A percentile compares a stretch with the other conserved stretches of the same genome.
These are phyloP conservation scores for Tenebrosternarchus preto DNA, from an alignment of 2,113 vertebrate genomes.

Conservation along the genomic window DNA sequence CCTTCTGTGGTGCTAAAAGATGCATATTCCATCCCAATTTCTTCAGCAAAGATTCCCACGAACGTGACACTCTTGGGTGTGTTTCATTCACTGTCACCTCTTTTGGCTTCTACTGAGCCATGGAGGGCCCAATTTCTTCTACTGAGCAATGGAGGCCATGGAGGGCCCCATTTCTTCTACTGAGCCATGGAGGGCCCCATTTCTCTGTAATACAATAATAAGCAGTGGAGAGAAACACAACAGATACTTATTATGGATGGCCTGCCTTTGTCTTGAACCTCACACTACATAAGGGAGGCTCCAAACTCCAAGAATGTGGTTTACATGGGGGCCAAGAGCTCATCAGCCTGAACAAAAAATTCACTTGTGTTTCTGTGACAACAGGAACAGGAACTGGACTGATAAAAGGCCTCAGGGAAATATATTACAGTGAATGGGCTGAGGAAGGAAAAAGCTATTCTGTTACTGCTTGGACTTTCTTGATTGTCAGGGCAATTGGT, in stretches of 20 bases:
- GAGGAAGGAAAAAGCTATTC: not conserved
- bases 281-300: constrained; percentile 61
- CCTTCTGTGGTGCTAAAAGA: constrained; percentile 77
- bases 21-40: constrained; percentile 71
- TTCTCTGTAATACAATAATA: constrained; percentile 59
- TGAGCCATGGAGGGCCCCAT: constrained; percentile 72
- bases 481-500: not conserved
- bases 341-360: constrained; percentile 61
- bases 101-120: constrained; percentile 73
- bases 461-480: not conserved
- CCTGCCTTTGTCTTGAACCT: constrained; percentile 46
- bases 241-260: constrained; percentile 42
- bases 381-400: constrained; percentile 40
- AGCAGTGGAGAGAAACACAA: constrained; percentile 43
- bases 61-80: constrained; percentile 74
- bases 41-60: constrained; percentile 72
- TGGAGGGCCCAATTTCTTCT: constrained; percentile 65
- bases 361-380: constrained; percentile 58
- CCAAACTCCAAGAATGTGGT: constrained; percentile 57
- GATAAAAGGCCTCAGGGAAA: constrained; percentile 47
- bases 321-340: constrained; percentile 60
- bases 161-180: constrained; percentile 69
- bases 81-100: constrained; percentile 76
- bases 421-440: not conserved
- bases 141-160: constrained; percentile 34